Evolutionary conservation across 2,113 vertebrate species (phyloP), one percentile per base, ranked within the genome.

Genomic region (Cromileptes altivelis): DNA sequence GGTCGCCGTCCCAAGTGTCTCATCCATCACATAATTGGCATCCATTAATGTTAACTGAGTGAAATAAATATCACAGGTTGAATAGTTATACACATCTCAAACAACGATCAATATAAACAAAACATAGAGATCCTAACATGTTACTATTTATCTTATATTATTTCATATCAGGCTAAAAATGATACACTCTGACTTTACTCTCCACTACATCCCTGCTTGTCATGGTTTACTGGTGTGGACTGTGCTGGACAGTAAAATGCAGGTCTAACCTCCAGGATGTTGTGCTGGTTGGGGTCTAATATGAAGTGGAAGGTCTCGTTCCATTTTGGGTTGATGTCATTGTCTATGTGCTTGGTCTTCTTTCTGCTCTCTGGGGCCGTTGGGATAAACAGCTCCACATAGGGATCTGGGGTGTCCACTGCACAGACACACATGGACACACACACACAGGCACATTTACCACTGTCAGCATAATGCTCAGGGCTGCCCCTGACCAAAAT

Each of bases 381-480:
- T 0, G 97, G 96, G 82, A 99, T 97, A 94, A 97, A 98, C 70
- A 99, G 93, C 82, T 98, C 97, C 93, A 99, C 97, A 0, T 99
- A 99, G 0, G 98, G 98, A 82, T 99, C 98, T 37, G 98, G 98
- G 30, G 97, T 99, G 89, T 99, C 98, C 88, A 99, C 98, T 99
- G 81, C 18, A 67, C 25, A 53, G 19, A 52, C 63, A 67, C 25
- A 75, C 9, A 72, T 8, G 61, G 17, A 75, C 27, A 77, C 23
- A 72, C 4, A 72, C 4, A 57, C 15, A 37, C 6, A 37, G 6
- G 6, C 33, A 58, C 10, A 52, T 64, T 45, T 7, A n/a, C 6
- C 13, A 2, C n/a, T 33, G 10, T 79, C 30, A 25, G 60, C 49
- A 52, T 5, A 33, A 21, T 30, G 4, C 33, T 37, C 6, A n/a